Conservation (phyloP, 2,888 invertebrate genomes). For the Poecilobothrus nobilitatus region DNA sequence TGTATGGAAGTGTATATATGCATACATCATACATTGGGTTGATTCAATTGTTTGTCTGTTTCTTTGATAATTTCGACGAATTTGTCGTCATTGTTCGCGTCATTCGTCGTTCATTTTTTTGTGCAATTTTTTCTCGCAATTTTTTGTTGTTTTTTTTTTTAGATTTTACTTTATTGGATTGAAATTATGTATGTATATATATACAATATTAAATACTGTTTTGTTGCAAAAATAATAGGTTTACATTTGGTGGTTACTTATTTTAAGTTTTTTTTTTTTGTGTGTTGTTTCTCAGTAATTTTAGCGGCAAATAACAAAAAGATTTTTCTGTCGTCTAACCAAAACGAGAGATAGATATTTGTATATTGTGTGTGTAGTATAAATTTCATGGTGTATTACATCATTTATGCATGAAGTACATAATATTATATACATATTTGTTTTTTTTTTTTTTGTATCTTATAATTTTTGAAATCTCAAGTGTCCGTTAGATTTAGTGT, state of each 20-base stretch:
- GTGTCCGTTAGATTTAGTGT: conserved; percentile 4
- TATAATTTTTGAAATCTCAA: background rate
- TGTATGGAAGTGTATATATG: too few relatives aligned
- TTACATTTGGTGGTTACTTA: too few relatives aligned
- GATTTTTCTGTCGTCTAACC: background rate
- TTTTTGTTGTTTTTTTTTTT: too few relatives aligned
- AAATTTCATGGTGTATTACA: background rate
- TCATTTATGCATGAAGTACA: background rate
- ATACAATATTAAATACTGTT: too few relatives aligned
- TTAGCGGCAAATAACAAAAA: background rate
- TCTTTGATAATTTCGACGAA: background rate
- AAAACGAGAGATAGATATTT: background rate
- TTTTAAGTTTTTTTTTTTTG: background rate
- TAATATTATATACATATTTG: background rate
- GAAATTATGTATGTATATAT: too few relatives aligned
- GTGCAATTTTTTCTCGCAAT: background rate
- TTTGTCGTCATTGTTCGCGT: background rate
- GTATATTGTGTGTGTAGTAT: background rate
- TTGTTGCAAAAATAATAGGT: too few relatives aligned
- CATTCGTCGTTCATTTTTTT: background rate
- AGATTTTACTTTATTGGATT: too few relatives aligned
- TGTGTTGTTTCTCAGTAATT: background rate
- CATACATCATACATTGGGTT: too few relatives aligned
- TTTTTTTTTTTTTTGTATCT: too few relatives aligned
- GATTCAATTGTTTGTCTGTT: background rate